Evolutionary conservation across 1,140 invertebrate genomes (phyloP).

Genomic region (Papilio glaucus): DNA sequence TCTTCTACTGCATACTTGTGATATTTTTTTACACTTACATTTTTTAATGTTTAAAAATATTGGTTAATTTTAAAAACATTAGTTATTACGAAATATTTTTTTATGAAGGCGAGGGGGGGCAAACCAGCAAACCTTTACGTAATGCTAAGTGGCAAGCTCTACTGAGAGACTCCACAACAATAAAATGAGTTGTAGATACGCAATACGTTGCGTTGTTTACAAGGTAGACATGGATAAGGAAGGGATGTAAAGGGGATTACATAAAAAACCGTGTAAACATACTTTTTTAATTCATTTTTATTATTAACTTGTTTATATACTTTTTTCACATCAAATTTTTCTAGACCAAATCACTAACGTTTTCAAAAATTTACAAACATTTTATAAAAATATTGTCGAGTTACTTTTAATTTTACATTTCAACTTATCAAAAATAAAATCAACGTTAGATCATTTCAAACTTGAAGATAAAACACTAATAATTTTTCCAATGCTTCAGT

Average conservation of each 20-base stretch:
- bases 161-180: too few relatives aligned
- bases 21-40: too few relatives aligned
- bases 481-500: too few relatives aligned
- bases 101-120: too few relatives aligned
- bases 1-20: too few relatives aligned
- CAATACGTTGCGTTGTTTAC: too few relatives aligned
- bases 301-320: not conserved
- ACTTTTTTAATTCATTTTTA: not conserved
- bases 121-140: too few relatives aligned
- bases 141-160: too few relatives aligned
- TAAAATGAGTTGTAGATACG: too few relatives aligned
- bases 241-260: not conserved
- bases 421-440: not conserved
- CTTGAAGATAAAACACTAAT: not conserved
- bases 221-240: not conserved
- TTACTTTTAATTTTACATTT: not conserved
- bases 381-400: not conserved
- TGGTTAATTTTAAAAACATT: too few relatives aligned
- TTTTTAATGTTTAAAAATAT: too few relatives aligned
- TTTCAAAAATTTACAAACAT: not conserved
- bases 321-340: not conserved
- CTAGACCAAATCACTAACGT: constrained; percentile 12
- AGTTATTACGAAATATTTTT: too few relatives aligned
- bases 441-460: not conserved
- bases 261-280: not conserved